These are phyloP conservation scores for Peromyscus leucopus DNA, from an alignment of 2,113 vertebrate species.

Conservation along the genomic window DNA sequence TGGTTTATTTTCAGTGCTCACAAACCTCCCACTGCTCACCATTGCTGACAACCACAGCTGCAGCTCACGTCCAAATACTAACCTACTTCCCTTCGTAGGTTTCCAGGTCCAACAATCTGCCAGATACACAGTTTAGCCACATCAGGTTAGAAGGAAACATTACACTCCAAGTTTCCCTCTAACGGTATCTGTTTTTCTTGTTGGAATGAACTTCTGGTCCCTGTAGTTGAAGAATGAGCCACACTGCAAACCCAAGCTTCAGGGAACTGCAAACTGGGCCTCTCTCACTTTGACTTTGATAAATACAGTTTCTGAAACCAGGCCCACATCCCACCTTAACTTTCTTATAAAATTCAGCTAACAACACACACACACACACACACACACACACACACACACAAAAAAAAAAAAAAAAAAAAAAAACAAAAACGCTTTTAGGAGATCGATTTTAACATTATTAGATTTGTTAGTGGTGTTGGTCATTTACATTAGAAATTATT, in stretches of 20 bases:
- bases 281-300: background rate
- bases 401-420: no score
- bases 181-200: background rate
- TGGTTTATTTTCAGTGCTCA: background rate
- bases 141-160: background rate
- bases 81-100: background rate
- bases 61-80: background rate
- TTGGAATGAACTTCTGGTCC: background rate
- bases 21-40: background rate
- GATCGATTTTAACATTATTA: background rate
- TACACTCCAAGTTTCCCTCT: background rate
- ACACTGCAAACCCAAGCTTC: background rate
- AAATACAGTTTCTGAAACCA: background rate
- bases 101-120: background rate
- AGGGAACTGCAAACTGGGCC: background rate
- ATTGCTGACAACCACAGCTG: background rate
- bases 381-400: background rate
- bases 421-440: background rate
- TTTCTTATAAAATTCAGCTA: background rate
- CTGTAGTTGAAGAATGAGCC: background rate
- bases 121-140: background rate
- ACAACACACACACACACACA: background rate
- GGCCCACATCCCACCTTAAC: background rate
- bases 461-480: background rate
- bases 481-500: background rate